phyloP scores from a whole-genome alignment of 2,797 vertebrate genomes.

The Tangara arthus region DNA sequence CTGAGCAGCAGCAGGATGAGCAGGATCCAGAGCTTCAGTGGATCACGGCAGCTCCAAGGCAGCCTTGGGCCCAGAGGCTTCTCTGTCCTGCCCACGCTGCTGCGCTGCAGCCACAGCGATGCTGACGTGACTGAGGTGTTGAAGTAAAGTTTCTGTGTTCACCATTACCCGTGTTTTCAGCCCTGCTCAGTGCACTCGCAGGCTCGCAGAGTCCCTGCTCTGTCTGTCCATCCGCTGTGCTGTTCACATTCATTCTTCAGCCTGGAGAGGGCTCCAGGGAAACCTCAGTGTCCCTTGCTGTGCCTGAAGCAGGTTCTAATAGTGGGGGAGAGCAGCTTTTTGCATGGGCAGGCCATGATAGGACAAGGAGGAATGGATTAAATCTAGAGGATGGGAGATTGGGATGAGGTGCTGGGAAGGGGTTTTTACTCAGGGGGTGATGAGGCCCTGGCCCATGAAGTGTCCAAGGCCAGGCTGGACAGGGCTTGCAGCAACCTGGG shows the following conservation, averaged over 20 bases:
- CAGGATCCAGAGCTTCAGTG: background rate
- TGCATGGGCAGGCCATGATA: background rate
- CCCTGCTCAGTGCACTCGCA: background rate
- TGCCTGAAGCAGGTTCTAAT: too few species aligned
- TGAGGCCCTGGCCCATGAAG: background rate
- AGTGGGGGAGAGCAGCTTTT: background rate
- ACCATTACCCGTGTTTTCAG: background rate
- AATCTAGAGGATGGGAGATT: background rate
- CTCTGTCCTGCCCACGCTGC: background rate
- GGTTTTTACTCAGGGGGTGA: background rate
- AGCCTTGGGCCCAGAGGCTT: background rate
- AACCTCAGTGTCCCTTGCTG: background rate
- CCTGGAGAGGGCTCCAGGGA: background rate
- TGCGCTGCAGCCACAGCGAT: background rate
- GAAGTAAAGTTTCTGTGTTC: background rate
- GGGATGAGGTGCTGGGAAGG: background rate
- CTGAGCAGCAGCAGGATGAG: background rate
- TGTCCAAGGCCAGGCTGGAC: background rate
- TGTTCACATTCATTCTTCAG: background rate
- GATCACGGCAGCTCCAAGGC: background rate
- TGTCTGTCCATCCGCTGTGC: background rate
- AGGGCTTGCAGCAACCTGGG: background rate
- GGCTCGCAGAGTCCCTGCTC: background rate
- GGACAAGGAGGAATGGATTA: background rate
- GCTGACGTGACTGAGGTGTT: background rate